A percentile compares a stretch with the other conserved stretches of the same genome.
Conservation (phyloP, 1,140 invertebrate genomes). For the Panagrolaimus sp. region DNA sequence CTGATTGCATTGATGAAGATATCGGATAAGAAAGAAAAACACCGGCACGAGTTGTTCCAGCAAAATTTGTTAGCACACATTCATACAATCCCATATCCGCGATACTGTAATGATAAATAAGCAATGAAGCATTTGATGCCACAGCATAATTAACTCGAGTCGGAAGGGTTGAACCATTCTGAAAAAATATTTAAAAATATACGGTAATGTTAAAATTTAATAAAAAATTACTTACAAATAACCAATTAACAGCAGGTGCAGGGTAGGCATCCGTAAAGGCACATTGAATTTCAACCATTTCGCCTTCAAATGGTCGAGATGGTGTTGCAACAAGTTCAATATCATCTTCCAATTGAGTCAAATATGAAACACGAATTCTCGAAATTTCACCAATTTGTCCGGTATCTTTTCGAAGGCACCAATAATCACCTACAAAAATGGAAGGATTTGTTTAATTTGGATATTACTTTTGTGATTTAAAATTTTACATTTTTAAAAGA, state of each 20-base stretch:
- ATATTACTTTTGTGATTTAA: too few species aligned
- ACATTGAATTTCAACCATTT: conserved; percentile 25
- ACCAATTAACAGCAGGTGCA: conserved; percentile 22
- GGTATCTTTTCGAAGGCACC: conserved; percentile 24
- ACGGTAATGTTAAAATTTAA: not conserved
- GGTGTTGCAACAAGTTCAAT: conserved; percentile 1
- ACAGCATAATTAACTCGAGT: conserved; percentile 13
- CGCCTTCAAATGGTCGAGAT: conserved; percentile 14
- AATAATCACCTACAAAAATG: too few species aligned
- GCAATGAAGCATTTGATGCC: conserved; percentile 25
- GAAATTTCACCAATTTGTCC: conserved; percentile 16
- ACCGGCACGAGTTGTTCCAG: conserved; percentile 16
- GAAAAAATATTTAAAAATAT: conserved; percentile 16
- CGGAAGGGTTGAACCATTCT: not conserved
- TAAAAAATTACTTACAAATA: conserved; percentile 23
- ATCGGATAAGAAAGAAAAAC: not conserved
- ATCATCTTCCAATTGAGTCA: conserved; percentile 19
- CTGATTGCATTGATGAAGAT: not conserved
- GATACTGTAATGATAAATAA: conserved; percentile 20
- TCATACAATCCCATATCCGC: conserved; percentile 23
- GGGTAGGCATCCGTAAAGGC: conserved; percentile 8
- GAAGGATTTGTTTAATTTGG: too few species aligned
- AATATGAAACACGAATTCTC: conserved; percentile 18
- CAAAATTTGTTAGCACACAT: conserved; percentile 27
- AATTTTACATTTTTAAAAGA: too few species aligned